These are phyloP conservation scores for Nibea albiflora DNA, from an alignment of 2,113 vertebrate genomes.

Conservation along the genomic window DNA sequence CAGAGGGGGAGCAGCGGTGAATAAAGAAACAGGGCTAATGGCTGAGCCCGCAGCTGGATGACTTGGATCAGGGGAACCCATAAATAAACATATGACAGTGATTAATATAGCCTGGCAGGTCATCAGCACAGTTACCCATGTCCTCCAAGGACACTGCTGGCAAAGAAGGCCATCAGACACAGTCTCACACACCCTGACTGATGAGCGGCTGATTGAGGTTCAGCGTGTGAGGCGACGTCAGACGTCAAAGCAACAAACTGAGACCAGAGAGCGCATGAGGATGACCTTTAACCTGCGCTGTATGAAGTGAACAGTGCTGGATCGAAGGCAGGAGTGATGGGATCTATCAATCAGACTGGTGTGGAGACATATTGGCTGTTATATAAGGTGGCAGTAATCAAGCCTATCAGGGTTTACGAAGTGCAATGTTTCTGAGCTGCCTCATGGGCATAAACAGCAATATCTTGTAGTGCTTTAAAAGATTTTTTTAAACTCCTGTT, in stretches of 20 bases:
- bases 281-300: conserved; percentile 50
- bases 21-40: conserved; percentile 53
- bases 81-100: conserved; percentile 69
- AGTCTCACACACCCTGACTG: conserved; percentile 41
- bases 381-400: conserved; percentile 47
- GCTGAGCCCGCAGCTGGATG: conserved; percentile 45
- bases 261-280: conserved; percentile 18
- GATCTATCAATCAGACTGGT: conserved; percentile 55
- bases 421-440: conserved; percentile 8
- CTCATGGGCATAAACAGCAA: conserved; percentile 13
- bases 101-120: conserved; percentile 79
- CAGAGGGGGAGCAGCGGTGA: not conserved
- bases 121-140: conserved; percentile 61
- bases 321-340: conserved; percentile 45
- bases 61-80: conserved; percentile 38
- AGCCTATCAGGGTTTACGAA: conserved; percentile 38
- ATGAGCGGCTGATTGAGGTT: conserved; percentile 49
- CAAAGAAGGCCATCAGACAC: conserved; percentile 22
- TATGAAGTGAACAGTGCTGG: not conserved
- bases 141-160: conserved; percentile 60
- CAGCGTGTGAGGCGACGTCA: not conserved
- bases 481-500: conserved; percentile 9
- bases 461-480: not conserved
- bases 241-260: not conserved
- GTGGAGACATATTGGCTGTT: conserved; percentile 50